These are phyloP conservation scores for Bryconaethiops microstoma DNA, from an alignment of 2,797 vertebrate species.

Conservation along the genomic window DNA sequence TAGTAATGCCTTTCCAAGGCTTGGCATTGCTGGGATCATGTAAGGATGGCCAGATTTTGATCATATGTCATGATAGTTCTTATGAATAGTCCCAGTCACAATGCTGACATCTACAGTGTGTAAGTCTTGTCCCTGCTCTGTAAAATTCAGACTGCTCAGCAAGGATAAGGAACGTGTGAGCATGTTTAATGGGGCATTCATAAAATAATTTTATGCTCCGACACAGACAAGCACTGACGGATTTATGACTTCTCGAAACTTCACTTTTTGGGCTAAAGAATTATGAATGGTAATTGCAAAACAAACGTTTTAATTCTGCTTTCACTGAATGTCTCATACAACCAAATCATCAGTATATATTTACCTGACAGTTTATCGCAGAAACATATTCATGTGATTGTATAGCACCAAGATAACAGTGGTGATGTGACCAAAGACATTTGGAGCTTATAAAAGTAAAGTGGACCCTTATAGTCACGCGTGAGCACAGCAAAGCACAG, in stretches of 20 bases:
- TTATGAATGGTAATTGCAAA: slow-evolving; percentile 22
- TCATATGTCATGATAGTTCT: background rate
- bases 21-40: background rate
- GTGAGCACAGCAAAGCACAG: too few species aligned
- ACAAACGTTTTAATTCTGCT: background rate
- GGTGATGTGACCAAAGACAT: too few species aligned
- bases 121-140: background rate
- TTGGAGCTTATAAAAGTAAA: too few species aligned
- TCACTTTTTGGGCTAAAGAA: background rate
- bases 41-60: background rate
- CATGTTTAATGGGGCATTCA: background rate
- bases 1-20: background rate
- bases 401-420: too few species aligned
- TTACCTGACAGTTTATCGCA: too few species aligned
- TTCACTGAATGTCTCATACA: too few species aligned
- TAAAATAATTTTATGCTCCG: slow-evolving; percentile 32
- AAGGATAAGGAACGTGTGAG: slow-evolving; percentile 10
- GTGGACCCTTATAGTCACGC: too few species aligned
- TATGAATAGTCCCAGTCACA: background rate
- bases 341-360: too few species aligned
- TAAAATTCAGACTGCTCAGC: background rate
- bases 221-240: slow-evolving; percentile 16
- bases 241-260: slow-evolving; percentile 18
- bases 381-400: too few species aligned
- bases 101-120: background rate